Percentiles rank a stretch among this genome's conserved stretches.
These are phyloP conservation scores for Pluvialis apricaria DNA, from an alignment of 2,113 vertebrate genomes.

Conservation along the genomic window DNA sequence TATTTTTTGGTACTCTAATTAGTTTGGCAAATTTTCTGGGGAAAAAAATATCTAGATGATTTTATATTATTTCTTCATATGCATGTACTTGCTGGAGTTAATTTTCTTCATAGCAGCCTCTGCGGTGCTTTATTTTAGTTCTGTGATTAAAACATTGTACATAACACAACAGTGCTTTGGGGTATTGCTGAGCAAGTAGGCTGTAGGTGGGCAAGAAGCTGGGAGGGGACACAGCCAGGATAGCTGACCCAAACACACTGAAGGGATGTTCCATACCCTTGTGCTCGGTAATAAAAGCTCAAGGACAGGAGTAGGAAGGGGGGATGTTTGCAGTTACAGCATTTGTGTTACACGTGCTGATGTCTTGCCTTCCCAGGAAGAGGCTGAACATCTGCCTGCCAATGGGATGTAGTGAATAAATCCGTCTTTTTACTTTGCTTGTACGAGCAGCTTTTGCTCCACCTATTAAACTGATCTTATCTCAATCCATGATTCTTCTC, in stretches of 20 bases:
- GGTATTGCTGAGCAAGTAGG: background rate
- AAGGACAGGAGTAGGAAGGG: background rate
- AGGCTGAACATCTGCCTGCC: background rate
- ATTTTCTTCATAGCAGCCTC: background rate
- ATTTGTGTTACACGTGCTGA: background rate
- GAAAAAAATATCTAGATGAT: background rate
- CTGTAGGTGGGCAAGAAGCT: background rate
- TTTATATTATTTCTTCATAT: background rate
- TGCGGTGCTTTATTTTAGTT: background rate
- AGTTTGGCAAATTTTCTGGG: background rate
- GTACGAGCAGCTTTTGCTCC: background rate
- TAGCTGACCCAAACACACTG: background rate
- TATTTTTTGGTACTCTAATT: background rate
- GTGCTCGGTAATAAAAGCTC: background rate
- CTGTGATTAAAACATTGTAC: background rate
- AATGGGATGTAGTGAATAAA: background rate
- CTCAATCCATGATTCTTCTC: background rate
- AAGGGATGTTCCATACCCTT: accelerated
- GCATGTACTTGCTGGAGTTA: background rate
- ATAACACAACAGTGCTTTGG: background rate
- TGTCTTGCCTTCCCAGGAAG: background rate
- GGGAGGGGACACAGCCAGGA: background rate
- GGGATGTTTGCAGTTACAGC: background rate
- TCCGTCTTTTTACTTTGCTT: background rate
- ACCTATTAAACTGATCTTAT: background rate